Base-by-base conservation (phyloP, 2,888 invertebrate species). In the Empis stercorea region DNA sequence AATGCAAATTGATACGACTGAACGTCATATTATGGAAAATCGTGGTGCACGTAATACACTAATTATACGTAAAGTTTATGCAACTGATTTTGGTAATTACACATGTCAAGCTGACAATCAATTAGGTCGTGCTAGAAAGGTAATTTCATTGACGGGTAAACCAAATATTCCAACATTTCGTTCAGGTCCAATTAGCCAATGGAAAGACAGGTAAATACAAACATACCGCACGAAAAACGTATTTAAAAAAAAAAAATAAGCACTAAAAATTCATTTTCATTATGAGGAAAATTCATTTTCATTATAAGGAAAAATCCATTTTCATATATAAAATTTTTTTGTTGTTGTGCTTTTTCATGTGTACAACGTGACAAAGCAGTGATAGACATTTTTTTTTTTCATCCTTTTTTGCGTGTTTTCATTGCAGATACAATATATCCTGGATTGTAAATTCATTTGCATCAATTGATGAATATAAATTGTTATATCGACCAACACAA, bases 81-180 rank as follows among this genome's bases (percentile, higher is more conserved):
- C 67, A 42, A 68, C 72, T 32, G 77, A 77, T 63, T 76, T 77
- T 57, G 76, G 76, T 48, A 76, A 76, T 64, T 78, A 77, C 63
- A 74, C 75, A 53, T 78, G 78, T 61, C 71, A 73, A 44, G 78
- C 76, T 16, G 75, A 77, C 58, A 78, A 78, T 65, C 70, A 71
- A 54, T 67, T 76, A 52, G 78, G 78, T 45, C 73, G 74, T 60
- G 71, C 72, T 32, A 66, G 72, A 49, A 73, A 74, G 60, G 73
- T 70, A 57, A 71, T 77, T 46, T 72, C 75, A 62, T 66, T 77
- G 53, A 75, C 76, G 56, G 77, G 77, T 6, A 71, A 69, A 57
- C 76, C 77, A 3, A 74, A 75, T 56, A 68, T 72, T 16, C 75
- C 74, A 1, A 68, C 71, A 49, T 76, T 77, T 60, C 70, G 68